These are phyloP conservation scores for Cavia aperea DNA, from an alignment of 2,113 vertebrate species.

Conservation along the genomic window DNA sequence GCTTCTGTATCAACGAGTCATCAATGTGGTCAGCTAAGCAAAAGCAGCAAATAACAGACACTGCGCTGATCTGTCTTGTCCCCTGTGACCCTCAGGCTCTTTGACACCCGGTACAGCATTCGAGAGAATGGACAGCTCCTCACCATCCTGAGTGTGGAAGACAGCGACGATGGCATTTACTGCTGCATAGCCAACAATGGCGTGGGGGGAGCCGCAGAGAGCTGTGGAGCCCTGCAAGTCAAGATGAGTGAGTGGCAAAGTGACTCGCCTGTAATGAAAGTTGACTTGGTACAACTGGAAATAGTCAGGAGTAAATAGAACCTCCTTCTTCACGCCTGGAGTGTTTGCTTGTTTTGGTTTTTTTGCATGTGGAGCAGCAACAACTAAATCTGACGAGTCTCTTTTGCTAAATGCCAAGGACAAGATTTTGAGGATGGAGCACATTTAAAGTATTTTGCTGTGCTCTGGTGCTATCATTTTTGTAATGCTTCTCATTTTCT, in stretches of 20 bases:
- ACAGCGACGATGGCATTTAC: slow-evolving; percentile 91
- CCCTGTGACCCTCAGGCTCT: slow-evolving; percentile 78
- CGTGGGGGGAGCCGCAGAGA: slow-evolving; percentile 86
- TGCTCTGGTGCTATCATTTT: neutral
- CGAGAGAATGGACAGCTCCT: slow-evolving; percentile 91
- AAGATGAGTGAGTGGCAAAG: slow-evolving; percentile 92
- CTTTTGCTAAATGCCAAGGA: neutral
- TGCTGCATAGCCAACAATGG: slow-evolving; percentile 92
- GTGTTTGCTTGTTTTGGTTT: neutral
- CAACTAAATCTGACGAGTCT: neutral
- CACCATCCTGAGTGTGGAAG: slow-evolving; percentile 88
- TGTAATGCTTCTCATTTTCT: neutral
- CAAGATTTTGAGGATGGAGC: neutral
- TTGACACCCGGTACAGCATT: slow-evolving; percentile 88
- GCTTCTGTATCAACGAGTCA: neutral
- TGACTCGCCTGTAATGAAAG: neutral
- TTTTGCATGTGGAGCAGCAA: neutral
- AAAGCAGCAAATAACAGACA: neutral
- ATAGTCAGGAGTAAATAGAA: neutral
- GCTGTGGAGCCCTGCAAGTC: slow-evolving; percentile 95
- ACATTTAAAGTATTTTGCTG: neutral
- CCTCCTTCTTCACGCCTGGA: neutral
- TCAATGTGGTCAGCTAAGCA: neutral
- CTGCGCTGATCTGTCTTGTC: neutral
- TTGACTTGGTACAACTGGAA: neutral